These are phyloP conservation scores for Hirtodrosophila confusa DNA, from an alignment of 2,888 invertebrate genomes.

Conservation along the genomic window DNA sequence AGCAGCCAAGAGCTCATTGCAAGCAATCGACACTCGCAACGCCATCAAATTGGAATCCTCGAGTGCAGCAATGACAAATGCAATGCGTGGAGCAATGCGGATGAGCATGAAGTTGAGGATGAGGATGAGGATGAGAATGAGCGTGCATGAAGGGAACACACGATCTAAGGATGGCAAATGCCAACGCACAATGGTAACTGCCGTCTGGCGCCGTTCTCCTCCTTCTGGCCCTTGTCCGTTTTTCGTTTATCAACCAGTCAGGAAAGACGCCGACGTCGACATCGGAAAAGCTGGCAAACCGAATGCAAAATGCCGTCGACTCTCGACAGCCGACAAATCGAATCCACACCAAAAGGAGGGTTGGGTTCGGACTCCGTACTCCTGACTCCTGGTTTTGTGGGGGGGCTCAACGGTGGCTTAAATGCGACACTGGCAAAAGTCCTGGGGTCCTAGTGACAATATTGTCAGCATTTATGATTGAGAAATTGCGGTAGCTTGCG, in stretches of 20 bases:
- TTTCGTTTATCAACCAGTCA: constrained; percentile 5
- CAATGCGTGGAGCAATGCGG: constrained; percentile 39
- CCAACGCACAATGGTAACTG: constrained; percentile 38
- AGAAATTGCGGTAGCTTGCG: constrained; percentile 46
- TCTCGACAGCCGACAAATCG: constrained; percentile 53
- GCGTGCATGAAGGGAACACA: neutral
- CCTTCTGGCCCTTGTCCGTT: constrained; percentile 3
- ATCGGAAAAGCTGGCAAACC: constrained; percentile 16
- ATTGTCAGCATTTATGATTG: constrained; percentile 60
- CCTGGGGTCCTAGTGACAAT: constrained; percentile 24
- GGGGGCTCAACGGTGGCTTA: neutral
- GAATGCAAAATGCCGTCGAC: constrained; percentile 14
- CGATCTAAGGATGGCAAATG: constrained; percentile 24
- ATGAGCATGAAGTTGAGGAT: constrained; percentile 2
- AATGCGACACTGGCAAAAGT: too few relatives aligned
- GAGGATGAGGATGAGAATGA: too few relatives aligned
- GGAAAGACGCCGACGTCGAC: constrained; percentile 8
- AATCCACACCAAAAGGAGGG: constrained; percentile 36
- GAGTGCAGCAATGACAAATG: constrained; percentile 20
- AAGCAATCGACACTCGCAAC: constrained; percentile 49
- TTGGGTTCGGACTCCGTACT: constrained; percentile 1
- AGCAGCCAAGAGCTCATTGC: constrained; percentile 38
- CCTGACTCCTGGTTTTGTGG: neutral
- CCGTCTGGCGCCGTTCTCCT: constrained; percentile 40
- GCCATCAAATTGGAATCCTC: constrained; percentile 13